Conservation (phyloP, 2,888 invertebrate species). For the Ormyrus nitidulus region DNA sequence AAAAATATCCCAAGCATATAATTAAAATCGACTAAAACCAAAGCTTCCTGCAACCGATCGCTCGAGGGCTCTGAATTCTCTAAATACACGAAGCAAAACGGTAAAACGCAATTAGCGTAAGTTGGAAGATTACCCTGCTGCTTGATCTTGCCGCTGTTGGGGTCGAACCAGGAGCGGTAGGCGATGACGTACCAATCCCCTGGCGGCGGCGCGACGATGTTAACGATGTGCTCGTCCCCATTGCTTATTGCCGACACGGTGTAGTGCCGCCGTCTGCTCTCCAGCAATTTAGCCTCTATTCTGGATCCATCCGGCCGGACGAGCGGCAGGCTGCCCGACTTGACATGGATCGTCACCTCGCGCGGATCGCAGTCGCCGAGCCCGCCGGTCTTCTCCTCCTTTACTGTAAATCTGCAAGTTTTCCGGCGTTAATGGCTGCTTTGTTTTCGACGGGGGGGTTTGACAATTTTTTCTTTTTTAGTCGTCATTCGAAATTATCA, state of each 20-base stretch:
- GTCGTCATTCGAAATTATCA: too few species aligned
- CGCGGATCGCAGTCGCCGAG: constrained; percentile 78
- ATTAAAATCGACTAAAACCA: too few species aligned
- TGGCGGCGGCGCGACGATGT: constrained; percentile 81
- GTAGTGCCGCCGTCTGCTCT: constrained; percentile 76
- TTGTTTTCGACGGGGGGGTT: too few species aligned
- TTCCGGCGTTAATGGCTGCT: too few species aligned
- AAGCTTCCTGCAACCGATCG: too few species aligned
- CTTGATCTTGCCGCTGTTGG: constrained; percentile 82
- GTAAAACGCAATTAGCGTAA: too few species aligned
- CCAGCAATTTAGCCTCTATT: constrained; percentile 83
- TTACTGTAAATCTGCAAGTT: constrained; percentile 66
- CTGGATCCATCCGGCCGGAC: constrained; percentile 88
- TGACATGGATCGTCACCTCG: constrained; percentile 84
- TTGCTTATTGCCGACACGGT: constrained; percentile 80
- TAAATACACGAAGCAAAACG: too few species aligned
- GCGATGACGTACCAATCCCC: constrained; percentile 89
- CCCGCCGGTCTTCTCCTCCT: constrained; percentile 76
- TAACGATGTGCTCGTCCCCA: constrained; percentile 79
- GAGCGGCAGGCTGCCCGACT: constrained; percentile 89
- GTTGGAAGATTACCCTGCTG: constrained; percentile 81
- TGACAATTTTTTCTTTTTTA: too few species aligned
- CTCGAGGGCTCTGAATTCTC: too few species aligned
- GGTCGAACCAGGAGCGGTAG: constrained; percentile 87
- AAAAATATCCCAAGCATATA: too few species aligned